A percentile compares a stretch with the other conserved stretches of the same genome.
These are phyloP conservation scores for Amorpha juglandis DNA, from an alignment of 2,888 invertebrate species.

Conservation along the genomic window DNA sequence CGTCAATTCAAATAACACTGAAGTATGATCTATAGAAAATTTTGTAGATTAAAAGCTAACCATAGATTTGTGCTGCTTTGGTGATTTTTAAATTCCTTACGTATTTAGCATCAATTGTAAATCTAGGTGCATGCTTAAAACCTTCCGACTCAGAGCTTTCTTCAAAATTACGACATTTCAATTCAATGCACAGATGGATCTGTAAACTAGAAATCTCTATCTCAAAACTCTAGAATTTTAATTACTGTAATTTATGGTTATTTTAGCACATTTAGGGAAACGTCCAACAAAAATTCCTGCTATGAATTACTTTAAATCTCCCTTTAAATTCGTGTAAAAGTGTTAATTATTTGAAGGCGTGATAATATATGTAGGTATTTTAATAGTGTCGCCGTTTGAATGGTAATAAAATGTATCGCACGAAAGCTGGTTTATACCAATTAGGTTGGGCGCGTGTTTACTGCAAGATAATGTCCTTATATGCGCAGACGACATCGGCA, in stretches of 20 bases:
- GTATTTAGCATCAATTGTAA: background rate
- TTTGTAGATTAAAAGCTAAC: conserved; percentile 2
- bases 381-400: conserved; percentile 39
- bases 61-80: conserved; percentile 3
- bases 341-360: conserved; percentile 17
- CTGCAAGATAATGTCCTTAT: conserved; percentile 48
- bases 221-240: conserved; percentile 14
- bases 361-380: conserved; percentile 32
- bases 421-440: conserved; percentile 46
- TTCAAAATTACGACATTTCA: background rate
- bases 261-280: conserved; percentile 17
- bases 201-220: too few species aligned
- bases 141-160: conserved; percentile 7
- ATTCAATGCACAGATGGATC: background rate
- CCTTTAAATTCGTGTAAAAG: conserved; percentile 10
- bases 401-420: conserved; percentile 40
- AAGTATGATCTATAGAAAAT: too few species aligned
- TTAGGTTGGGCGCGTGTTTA: conserved; percentile 48
- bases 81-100: background rate
- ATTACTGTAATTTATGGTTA: background rate
- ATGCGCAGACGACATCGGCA: conserved; percentile 38
- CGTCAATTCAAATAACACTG: too few species aligned
- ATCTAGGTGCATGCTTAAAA: background rate
- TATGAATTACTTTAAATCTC: conserved; percentile 1
- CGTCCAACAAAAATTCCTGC: background rate